These are phyloP conservation scores for Sphenodon punctatus DNA, from an alignment of 2,797 vertebrate genomes.

Conservation along the genomic window DNA sequence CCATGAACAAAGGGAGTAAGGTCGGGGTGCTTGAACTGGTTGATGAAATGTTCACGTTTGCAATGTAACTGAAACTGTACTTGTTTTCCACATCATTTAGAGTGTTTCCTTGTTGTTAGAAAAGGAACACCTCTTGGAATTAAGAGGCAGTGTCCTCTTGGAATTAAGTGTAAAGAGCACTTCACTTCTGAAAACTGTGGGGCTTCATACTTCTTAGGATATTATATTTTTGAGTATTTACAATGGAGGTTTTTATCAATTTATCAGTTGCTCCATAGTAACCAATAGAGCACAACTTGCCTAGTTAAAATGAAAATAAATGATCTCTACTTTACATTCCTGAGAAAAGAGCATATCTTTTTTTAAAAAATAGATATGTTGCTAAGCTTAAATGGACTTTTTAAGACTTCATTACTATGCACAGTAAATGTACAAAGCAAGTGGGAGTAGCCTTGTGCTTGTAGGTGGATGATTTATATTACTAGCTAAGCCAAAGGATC, in stretches of 20 bases:
- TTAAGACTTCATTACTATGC: background rate
- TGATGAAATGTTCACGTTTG: background rate
- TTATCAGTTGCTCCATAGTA: background rate
- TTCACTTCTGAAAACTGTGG: slow-evolving; percentile 49
- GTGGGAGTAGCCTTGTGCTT: background rate
- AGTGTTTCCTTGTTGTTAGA: slow-evolving; percentile 33
- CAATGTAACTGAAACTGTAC: slow-evolving; percentile 41
- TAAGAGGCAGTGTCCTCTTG: slow-evolving; percentile 15
- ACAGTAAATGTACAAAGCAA: background rate
- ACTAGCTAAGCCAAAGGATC: slow-evolving; percentile 3
- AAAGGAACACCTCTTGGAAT: slow-evolving; percentile 50
- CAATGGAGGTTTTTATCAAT: slow-evolving; percentile 13
- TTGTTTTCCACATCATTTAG: slow-evolving; percentile 28
- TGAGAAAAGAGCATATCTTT: background rate
- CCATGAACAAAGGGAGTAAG: slow-evolving; percentile 29
- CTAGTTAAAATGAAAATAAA: slow-evolving; percentile 5
- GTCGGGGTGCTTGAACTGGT: slow-evolving; percentile 46
- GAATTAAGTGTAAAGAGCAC: slow-evolving; percentile 13
- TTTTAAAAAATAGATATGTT: background rate
- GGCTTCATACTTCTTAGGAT: background rate
- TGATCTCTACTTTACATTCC: slow-evolving; percentile 1
- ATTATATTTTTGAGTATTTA: slow-evolving; percentile 47
- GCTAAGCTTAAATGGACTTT: too few species aligned
- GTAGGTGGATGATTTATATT: background rate
- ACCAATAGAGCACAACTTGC: slow-evolving; percentile 3